phyloP scores from a whole-genome alignment of 2,113 vertebrate species.

The Channa argus region DNA sequence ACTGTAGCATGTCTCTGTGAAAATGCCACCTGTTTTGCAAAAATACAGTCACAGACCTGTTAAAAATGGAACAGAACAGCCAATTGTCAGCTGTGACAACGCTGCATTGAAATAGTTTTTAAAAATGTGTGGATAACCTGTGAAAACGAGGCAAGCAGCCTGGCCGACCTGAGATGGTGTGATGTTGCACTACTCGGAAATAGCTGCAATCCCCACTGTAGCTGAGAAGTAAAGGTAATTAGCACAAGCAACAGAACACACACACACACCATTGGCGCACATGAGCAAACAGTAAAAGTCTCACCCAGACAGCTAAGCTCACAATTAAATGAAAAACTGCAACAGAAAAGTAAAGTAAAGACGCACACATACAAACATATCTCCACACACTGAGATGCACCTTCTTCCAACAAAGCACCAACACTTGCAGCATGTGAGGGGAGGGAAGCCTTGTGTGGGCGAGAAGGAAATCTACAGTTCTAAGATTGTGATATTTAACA shows the following conservation, averaged over 20 bases:
- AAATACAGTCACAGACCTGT: constrained; percentile 11
- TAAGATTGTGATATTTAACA: constrained; percentile 73
- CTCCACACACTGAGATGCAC: background rate
- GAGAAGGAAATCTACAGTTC: constrained; percentile 63
- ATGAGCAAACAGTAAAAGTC: constrained; percentile 13
- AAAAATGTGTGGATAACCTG: constrained; percentile 37
- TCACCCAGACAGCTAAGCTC: constrained; percentile 15
- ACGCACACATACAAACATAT: constrained; percentile 1
- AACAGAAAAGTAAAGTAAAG: background rate
- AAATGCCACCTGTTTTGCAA: constrained; percentile 31
- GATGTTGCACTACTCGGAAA: constrained; percentile 67
- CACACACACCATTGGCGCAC: background rate
- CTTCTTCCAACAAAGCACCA: constrained; percentile 31
- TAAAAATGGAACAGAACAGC: constrained; percentile 26
- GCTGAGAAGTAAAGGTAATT: constrained; percentile 62
- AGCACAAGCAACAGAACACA: constrained; percentile 27
- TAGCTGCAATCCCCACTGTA: constrained; percentile 55
- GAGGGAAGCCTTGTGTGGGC: constrained; percentile 69
- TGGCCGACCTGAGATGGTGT: constrained; percentile 49
- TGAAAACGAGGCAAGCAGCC: constrained; percentile 36
- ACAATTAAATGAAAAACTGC: constrained; percentile 9
- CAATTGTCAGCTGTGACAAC: constrained; percentile 14
- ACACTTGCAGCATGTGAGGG: constrained; percentile 58
- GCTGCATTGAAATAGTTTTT: background rate
- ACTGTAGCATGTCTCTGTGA: constrained; percentile 1